These are phyloP conservation scores for Synergus umbraculus DNA, from an alignment of 2,888 invertebrate species.

Conservation along the genomic window DNA sequence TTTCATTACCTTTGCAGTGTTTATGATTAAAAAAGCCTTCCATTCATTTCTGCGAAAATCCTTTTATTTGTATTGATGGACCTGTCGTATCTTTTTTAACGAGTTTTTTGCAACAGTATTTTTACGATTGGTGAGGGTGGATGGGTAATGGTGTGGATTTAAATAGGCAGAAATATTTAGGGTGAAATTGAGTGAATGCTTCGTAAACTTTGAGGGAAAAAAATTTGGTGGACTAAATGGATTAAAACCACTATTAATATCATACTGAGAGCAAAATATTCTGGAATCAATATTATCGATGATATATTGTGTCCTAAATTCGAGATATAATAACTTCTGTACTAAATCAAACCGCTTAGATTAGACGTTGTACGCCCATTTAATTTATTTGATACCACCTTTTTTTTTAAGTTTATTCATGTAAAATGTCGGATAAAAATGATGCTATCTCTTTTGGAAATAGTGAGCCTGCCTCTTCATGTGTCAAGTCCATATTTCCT, in stretches of 20 bases:
- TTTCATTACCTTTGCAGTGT: not conserved
- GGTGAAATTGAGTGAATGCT: conserved; percentile 17
- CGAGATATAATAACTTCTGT: no score
- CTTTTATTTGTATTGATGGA: conserved; percentile 31
- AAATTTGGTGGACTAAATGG: no score
- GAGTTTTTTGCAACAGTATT: conserved; percentile 18
- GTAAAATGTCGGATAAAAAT: not conserved
- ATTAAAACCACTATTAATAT: no score
- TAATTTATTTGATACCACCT: not conserved
- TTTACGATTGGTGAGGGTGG: conserved; percentile 7
- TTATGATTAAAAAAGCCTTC: conserved; percentile 21
- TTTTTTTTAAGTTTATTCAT: not conserved
- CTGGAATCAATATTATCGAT: no score
- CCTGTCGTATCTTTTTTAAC: not conserved
- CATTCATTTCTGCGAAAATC: not conserved
- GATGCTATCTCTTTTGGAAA: no score
- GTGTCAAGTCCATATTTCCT: not conserved
- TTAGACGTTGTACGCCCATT: no score
- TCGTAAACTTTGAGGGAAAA: not conserved
- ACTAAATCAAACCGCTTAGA: no score
- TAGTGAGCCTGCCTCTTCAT: not conserved
- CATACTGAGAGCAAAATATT: no score
- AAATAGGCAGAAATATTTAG: conserved; percentile 29
- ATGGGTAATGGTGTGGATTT: conserved; percentile 31
- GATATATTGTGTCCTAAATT: no score